phyloP scores from a whole-genome alignment of 2,113 vertebrate species.

The Colaptes auratus region DNA sequence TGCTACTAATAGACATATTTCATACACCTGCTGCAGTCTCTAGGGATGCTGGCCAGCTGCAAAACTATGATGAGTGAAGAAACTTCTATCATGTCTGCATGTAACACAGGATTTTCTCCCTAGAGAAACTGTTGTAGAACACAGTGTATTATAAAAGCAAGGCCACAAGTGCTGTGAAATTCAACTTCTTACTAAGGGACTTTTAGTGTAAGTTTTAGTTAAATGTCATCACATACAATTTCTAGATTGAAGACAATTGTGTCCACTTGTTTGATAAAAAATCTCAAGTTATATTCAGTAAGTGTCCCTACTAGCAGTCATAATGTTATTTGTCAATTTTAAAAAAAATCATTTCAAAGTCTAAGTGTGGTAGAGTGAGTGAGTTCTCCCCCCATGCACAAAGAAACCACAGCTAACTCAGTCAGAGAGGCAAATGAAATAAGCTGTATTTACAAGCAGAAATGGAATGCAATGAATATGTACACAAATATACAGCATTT shows the following conservation, averaged over 20 bases:
- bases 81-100: constrained; percentile 17
- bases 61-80: constrained; percentile 35
- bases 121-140: constrained; percentile 56
- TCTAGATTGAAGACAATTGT: constrained; percentile 54
- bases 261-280: constrained; percentile 51
- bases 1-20: constrained; percentile 48
- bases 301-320: constrained; percentile 6
- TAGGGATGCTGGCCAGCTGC: constrained; percentile 33
- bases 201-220: constrained; percentile 32
- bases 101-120: constrained; percentile 58
- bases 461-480: no score
- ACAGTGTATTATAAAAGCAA: constrained; percentile 43
- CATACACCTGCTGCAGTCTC: constrained; percentile 18
- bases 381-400: no score
- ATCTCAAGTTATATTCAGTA: constrained; percentile 11
- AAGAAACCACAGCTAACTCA: no score
- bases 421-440: no score
- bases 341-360: neutral
- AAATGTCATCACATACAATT: constrained; percentile 30
- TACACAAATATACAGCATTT: no score
- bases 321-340: neutral
- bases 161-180: constrained; percentile 10
- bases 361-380: no score
- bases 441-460: no score
- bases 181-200: constrained; percentile 28